Base-by-base conservation (phyloP, 1,140 invertebrate genomes). In the Euura saliciscinereae region DNA sequence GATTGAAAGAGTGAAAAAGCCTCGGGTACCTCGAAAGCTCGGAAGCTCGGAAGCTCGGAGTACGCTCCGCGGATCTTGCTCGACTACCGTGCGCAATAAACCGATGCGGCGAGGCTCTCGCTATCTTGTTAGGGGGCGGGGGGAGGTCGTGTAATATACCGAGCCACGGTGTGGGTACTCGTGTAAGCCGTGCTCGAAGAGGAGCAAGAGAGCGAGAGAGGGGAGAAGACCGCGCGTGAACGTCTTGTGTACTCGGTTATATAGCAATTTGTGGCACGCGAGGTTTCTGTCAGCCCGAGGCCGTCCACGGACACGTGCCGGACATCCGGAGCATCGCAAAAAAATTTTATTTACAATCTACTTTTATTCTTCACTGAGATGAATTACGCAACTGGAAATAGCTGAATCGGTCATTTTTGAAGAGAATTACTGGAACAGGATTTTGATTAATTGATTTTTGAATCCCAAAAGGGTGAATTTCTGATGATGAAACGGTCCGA, bases 191-290 rank as follows among this genome's bases (percentile, higher is more conserved):
- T 28, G 28, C 28, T n/a, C 51, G 51, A n/a, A 59, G 51, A 28
- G 28, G 28, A 28, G 28, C 28, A 28, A 28, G 28, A 28, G 28
- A 28, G 28, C 28, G 28, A 28, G 28, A 28, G 28, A 28, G 28
- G 28, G 13, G 51, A 59, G 51, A 28, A 28, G 28, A 28, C 8
- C 51, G 51, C 51, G 51, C 51, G 51, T 59, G 51, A 59, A 59
- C 51, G 51, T 59, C 51, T 59, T n/a, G 51, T 59, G 51, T 59
- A 59, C 51, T 59, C 51, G 8, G 51, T 59, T 59, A 59, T 59
- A 59, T 59, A 59, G 51, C 51, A 59, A 59, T 59, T 59, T 59
- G 51, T 59, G 51, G 51, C 51, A 59, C 51, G 51, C 51, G 51
- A 59, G 51, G 51, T 59, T 59, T 59, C 51, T 59, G 51, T 59